These are phyloP conservation scores for Quadriops clusia DNA, from an alignment of 2,888 invertebrate genomes.

Conservation along the genomic window DNA sequence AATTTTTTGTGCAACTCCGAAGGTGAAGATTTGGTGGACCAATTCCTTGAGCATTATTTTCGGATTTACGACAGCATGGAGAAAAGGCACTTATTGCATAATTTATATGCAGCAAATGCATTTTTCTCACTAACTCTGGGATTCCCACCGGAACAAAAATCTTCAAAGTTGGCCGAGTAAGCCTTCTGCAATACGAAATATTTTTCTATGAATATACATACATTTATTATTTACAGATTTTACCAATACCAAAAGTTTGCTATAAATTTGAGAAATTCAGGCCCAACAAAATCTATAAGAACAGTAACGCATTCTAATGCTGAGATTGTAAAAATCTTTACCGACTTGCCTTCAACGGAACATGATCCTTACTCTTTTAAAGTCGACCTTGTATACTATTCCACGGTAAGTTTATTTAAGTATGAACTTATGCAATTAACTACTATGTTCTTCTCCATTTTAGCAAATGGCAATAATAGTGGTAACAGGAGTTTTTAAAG, in stretches of 20 bases:
- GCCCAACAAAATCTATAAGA: too few species aligned
- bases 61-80: conserved; percentile 53
- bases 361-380: conserved; percentile 57
- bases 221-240: conserved; percentile 30
- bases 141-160: too few species aligned
- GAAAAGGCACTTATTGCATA: conserved; percentile 41
- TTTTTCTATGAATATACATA: too few species aligned
- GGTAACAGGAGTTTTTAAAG: conserved; percentile 53
- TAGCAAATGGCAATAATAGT: conserved; percentile 40
- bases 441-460: neutral
- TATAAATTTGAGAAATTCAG: conserved; percentile 38
- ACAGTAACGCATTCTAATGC: too few species aligned
- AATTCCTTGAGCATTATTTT: conserved; percentile 56
- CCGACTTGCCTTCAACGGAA: conserved; percentile 44
- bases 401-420: conserved; percentile 40
- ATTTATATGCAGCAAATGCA: conserved; percentile 53
- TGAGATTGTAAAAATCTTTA: conserved; percentile 39
- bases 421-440: neutral
- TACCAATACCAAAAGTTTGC: conserved; percentile 33
- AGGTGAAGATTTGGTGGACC: conserved; percentile 41
- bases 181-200: too few species aligned
- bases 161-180: conserved; percentile 8
- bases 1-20: conserved; percentile 43
- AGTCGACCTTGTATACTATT: conserved; percentile 51
- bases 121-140: conserved; percentile 49